phyloP scores from a whole-genome alignment of 2,888 invertebrate genomes.

The Drosophila ochracea region DNA sequence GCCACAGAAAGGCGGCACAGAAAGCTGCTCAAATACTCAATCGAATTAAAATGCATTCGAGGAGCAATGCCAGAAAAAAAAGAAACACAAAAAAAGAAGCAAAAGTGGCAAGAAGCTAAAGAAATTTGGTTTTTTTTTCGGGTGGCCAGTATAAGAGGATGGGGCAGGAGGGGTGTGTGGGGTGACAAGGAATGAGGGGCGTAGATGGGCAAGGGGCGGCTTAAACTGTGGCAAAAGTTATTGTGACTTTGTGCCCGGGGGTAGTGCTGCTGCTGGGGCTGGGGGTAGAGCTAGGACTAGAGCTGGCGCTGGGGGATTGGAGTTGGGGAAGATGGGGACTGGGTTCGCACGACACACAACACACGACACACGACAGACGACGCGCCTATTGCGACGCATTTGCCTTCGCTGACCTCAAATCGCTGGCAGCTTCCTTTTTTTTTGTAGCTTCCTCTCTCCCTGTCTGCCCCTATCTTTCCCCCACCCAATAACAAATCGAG shows the following conservation, averaged over 20 bases:
- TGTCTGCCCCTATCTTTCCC: no score
- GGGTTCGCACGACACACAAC: background rate
- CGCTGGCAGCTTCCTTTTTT: constrained; percentile 28
- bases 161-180: background rate
- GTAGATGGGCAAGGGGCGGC: constrained; percentile 34
- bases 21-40: constrained; percentile 58
- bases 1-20: constrained; percentile 8
- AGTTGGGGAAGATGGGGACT: background rate
- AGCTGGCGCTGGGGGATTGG: background rate
- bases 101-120: constrained; percentile 7
- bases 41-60: constrained; percentile 79
- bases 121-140: constrained; percentile 18
- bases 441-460: background rate
- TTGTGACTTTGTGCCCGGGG: constrained; percentile 69
- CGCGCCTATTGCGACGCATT: constrained; percentile 70
- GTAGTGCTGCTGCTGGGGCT: constrained; percentile 17
- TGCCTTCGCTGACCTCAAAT: constrained; percentile 70
- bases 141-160: constrained; percentile 6
- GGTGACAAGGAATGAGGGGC: constrained; percentile 47
- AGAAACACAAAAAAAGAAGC: constrained; percentile 3
- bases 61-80: constrained; percentile 62
- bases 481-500: constrained; percentile 16
- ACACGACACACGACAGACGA: constrained; percentile 14
- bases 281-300: background rate
- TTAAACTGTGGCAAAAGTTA: constrained; percentile 78